Evolutionary conservation across 37 sponge, comb jelly and placozoan species (phyloP), one percentile per base, ranked within the genome.

Genomic region (Mnemiopsis leidyi): DNA sequence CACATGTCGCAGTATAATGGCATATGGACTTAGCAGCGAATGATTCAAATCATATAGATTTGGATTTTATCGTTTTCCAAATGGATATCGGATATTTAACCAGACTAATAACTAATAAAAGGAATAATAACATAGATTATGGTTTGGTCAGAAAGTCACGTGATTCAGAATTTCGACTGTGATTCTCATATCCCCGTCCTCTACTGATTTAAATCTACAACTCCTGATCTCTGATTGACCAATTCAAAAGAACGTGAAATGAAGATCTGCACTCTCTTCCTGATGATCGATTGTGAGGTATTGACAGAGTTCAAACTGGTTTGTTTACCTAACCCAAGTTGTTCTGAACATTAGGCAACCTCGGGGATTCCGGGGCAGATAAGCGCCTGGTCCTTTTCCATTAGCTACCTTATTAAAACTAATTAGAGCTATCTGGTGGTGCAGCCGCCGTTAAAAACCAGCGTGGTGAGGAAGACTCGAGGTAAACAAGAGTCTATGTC

Each of bases 341-440:
- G 61, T 48, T 48, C 9, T 48, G 61, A n/a, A 48, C 61, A 48
- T 48, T 48, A 48, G 61, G 9, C 61, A 13, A 5, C 5, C 5
- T 48, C 61, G 61, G 61, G 9, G 61, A 48, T 48, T 48, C 13
- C 61, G 61, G 61, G 13, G 61, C 61, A 48, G 13, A 13, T 5
- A 48, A 48, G 61, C 61, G 61, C 61, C 61, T 48, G 5, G 61
- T 5, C 61, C 61, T 13, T 5, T 13, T 48, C 61, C 13, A 48
- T 48, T 48, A 48, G 61, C 61, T 48, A 48, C 61, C 61, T 48
- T 32, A 77, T 77, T 77, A 32, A 77, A 77, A 77, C 79, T 77
- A 77, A 77, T 77, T 77, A 77, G 79, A 34, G 79, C 36, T 77
- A 77, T 77, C 16, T 48, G 61, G 61, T 48, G 61, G 61, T 48